These are phyloP conservation scores for Rhinoderma darwinii DNA, from an alignment of 2,113 vertebrate genomes.

Conservation along the genomic window DNA sequence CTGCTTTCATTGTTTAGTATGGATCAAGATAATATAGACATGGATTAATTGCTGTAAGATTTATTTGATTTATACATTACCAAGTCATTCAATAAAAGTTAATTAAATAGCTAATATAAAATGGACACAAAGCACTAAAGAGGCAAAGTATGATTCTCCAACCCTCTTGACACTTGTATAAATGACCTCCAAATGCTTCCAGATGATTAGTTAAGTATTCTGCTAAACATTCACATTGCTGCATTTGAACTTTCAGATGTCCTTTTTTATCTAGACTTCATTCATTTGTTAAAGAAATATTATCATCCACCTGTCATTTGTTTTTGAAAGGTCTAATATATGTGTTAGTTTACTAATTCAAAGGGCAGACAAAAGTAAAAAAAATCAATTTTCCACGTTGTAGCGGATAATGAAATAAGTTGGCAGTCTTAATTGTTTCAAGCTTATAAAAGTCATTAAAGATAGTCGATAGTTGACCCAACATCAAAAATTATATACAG, in stretches of 20 bases:
- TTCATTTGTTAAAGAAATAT: slow-evolving; percentile 29
- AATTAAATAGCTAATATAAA: slow-evolving; percentile 55
- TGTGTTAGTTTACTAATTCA: slow-evolving; percentile 14
- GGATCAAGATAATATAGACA: slow-evolving; percentile 32
- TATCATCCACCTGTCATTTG: slow-evolving; percentile 16
- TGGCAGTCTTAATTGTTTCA: slow-evolving; percentile 42
- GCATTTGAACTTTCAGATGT: slow-evolving; percentile 19
- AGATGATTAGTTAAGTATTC: slow-evolving; percentile 49
- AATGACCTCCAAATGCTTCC: slow-evolving; percentile 54
- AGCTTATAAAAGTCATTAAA: slow-evolving; percentile 26
- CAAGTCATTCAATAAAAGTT: slow-evolving; percentile 52
- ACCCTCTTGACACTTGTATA: slow-evolving; percentile 47
- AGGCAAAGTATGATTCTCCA: slow-evolving; percentile 22
- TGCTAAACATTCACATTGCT: slow-evolving; percentile 25
- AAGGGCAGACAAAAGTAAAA: slow-evolving; percentile 24
- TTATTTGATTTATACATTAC: slow-evolving; percentile 53
- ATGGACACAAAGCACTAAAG: slow-evolving; percentile 49
- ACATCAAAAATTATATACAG: background rate
- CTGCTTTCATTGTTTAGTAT: slow-evolving; percentile 43
- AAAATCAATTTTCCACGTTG: slow-evolving; percentile 3
- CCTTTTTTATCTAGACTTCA: slow-evolving; percentile 22
- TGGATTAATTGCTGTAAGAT: slow-evolving; percentile 46
- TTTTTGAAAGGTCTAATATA: slow-evolving; percentile 19
- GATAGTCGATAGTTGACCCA: slow-evolving; percentile 1
- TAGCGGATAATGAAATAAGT: slow-evolving; percentile 42